Base-by-base conservation (phyloP, 2,888 invertebrate species). In the Ctenicera cuprea region DNA sequence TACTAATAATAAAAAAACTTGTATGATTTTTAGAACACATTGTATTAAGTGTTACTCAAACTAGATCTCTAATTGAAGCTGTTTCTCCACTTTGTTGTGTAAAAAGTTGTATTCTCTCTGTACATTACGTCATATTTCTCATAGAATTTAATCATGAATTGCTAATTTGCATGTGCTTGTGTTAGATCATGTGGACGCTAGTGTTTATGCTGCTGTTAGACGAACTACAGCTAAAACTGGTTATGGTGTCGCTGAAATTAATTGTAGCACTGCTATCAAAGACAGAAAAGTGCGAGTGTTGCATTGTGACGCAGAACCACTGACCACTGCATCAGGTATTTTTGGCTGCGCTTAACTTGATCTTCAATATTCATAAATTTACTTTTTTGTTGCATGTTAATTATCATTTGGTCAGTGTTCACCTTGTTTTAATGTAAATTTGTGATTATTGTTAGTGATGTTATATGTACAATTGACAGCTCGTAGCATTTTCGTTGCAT, bases 221-320 rank as follows among this genome's bases (percentile, higher is more conserved):
- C 38, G 73, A 72, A 76, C 76, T 50, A 72, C 76, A 22, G 50
- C 66, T 71, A 77, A 74, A 65, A 48, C 61, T 70, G 73, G 65
- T 68, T 71, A 75, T 74, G 77, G 73, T 48, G 64, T 71, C 37
- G 69, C 74, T 52, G 74, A 74, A 52, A 66, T 70, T 71, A 75
- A 72, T 72, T 76, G 61, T 73, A 64, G 54, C 52, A 69, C 63
- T 50, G 52, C 71, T 70, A 66, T 48, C 33, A 74, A 64, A 69
- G 72, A 75, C 33, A 70, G 78, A 45, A 79, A 76, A 71, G 79
- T 79, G 50, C 72, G 66, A 63, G 65, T 79, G 57, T 63, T 79
- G 69, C 77, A 76, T 73, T 77, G 73, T 45, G 75, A 73, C 57
- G 50, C 62, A 33, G 70, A 67, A 50, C 41, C 59, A 22, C 26